A percentile compares a stretch with the other conserved stretches of the same genome.
phyloP scores from a whole-genome alignment of 92 coral and sea anemone species.

The Epizoanthus scotinus region DNA sequence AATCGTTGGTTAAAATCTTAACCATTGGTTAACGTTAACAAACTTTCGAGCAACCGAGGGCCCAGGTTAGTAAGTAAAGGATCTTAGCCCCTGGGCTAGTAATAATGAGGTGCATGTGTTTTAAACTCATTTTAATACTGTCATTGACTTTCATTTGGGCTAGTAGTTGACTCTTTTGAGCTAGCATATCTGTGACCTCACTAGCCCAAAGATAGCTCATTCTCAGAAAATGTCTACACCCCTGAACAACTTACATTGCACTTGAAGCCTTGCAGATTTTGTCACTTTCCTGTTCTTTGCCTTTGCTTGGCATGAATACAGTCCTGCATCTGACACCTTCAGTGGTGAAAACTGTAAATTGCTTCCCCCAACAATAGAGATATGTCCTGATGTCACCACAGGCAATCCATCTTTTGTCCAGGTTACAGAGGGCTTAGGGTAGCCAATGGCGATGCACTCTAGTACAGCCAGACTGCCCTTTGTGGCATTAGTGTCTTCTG shows the following conservation, averaged over 20 bases:
- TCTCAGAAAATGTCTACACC: too few species aligned
- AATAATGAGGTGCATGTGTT: too few species aligned
- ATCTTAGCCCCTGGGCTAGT: too few species aligned
- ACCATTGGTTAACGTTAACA: too few species aligned
- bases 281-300: conserved; percentile 25
- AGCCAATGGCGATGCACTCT: conserved; percentile 74
- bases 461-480: conserved; percentile 57
- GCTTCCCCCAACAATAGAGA: conserved; percentile 65
- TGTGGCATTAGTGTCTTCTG: conserved; percentile 57
- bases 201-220: too few species aligned
- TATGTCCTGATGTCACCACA: conserved; percentile 48
- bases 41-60: too few species aligned
- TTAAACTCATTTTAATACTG: too few species aligned
- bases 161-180: too few species aligned
- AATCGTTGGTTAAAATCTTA: too few species aligned
- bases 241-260: conserved; percentile 76
- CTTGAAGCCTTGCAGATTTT: conserved; percentile 55
- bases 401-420: conserved; percentile 76
- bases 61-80: too few species aligned
- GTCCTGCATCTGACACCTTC: conserved; percentile 75
- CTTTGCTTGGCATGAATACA: conserved; percentile 69
- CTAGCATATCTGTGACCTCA: too few species aligned
- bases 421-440: conserved; percentile 77
- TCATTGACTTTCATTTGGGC: too few species aligned
- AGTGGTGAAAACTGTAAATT: conserved; percentile 70